Conservation (phyloP, 2,888 invertebrate species). For the Caenorhabditis drosophilae region DNA sequence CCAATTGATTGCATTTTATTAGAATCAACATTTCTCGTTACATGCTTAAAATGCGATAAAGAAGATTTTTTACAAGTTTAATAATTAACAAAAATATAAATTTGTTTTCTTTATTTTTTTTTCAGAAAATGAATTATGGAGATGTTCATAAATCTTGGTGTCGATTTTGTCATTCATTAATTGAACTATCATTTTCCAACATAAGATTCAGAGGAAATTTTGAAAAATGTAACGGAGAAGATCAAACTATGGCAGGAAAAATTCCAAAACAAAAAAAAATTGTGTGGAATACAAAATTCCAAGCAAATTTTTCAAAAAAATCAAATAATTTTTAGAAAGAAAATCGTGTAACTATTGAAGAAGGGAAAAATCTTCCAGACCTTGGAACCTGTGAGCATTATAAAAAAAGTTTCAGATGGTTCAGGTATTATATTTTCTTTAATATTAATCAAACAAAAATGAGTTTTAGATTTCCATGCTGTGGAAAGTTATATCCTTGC, state of each 20-base stretch:
- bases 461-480: slow-evolving; percentile 28
- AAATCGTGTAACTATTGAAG: slow-evolving; percentile 69
- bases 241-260: neutral
- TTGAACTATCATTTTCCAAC: neutral
- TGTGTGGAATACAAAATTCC: too few species aligned
- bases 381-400: slow-evolving; percentile 20
- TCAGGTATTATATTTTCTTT: too few species aligned
- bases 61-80: slow-evolving; percentile 1
- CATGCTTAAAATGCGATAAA: slow-evolving; percentile 2
- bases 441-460: too few species aligned
- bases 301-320: neutral
- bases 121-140: slow-evolving; percentile 7
- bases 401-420: slow-evolving; percentile 14
- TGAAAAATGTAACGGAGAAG: slow-evolving; percentile 4
- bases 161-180: slow-evolving; percentile 2
- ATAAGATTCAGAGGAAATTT: slow-evolving; percentile 10
- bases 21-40: slow-evolving; percentile 1
- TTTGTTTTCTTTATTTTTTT: neutral
- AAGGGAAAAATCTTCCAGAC: slow-evolving; percentile 70
- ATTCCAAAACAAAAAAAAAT: slow-evolving; percentile 5
- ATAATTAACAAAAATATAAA: too few species aligned
- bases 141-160: slow-evolving; percentile 12
- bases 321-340: neutral
- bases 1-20: slow-evolving; percentile 10
- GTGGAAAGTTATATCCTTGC: slow-evolving; percentile 26